Conservation (phyloP, 2,113 vertebrate species). For the Solea senegalensis region DNA sequence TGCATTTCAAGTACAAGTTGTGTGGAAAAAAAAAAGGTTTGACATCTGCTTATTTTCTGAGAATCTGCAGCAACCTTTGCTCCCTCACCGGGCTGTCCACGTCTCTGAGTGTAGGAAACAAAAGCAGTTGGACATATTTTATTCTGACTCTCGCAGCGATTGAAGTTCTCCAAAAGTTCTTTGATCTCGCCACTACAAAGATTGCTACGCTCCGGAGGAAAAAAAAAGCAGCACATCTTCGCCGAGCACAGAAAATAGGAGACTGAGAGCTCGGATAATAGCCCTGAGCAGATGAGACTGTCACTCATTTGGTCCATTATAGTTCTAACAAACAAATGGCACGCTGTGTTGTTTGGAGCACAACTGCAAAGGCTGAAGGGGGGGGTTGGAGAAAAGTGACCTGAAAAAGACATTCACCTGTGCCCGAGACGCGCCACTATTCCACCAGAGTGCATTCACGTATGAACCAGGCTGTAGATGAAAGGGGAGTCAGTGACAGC, state of each 20-base stretch:
- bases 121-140: slow-evolving; percentile 61
- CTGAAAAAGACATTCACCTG: slow-evolving; percentile 42
- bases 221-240: slow-evolving; percentile 52
- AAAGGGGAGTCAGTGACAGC: slow-evolving; percentile 50
- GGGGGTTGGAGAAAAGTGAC: slow-evolving; percentile 44
- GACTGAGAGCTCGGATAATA: slow-evolving; percentile 69
- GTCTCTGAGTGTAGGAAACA: slow-evolving; percentile 41
- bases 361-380: slow-evolving; percentile 23
- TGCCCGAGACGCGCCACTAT: slow-evolving; percentile 7
- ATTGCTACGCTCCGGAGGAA: slow-evolving; percentile 57
- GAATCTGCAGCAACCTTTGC: slow-evolving; percentile 25
- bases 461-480: slow-evolving; percentile 30
- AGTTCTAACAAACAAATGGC: slow-evolving; percentile 60
- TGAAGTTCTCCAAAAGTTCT: slow-evolving; percentile 66
- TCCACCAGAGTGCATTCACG: slow-evolving; percentile 15
- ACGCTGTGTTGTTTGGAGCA: slow-evolving; percentile 50
- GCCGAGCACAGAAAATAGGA: slow-evolving; percentile 44
- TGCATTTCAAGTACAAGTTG: slow-evolving; percentile 19
- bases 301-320: slow-evolving; percentile 68
- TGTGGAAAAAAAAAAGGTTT: slow-evolving; percentile 14
- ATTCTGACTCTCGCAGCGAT: slow-evolving; percentile 54
- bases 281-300: slow-evolving; percentile 61
- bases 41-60: slow-evolving; percentile 21
- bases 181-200: slow-evolving; percentile 73
- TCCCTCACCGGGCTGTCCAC: slow-evolving; percentile 28